These are phyloP conservation scores for Elachura formosa DNA, from an alignment of 2,113 vertebrate genomes.

Conservation along the genomic window DNA sequence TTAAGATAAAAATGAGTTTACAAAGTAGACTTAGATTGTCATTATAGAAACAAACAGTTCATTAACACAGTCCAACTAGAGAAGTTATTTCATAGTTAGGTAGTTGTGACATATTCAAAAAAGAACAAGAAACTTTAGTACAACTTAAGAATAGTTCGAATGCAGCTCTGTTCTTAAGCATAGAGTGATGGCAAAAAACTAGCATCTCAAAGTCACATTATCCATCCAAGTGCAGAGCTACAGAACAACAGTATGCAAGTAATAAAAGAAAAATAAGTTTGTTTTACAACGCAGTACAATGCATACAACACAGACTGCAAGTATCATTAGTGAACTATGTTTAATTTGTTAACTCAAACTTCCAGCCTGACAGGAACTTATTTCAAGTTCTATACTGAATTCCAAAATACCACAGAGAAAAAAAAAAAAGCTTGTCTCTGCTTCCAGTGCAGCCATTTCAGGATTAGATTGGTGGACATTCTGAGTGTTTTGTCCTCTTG, in stretches of 20 bases:
- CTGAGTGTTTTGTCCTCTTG: not conserved
- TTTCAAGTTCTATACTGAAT: not conserved
- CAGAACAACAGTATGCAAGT: not conserved
- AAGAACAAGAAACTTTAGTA: constrained; percentile 13
- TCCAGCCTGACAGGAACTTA: not conserved
- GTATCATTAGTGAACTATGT: not conserved
- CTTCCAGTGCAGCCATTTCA: not conserved
- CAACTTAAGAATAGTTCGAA: constrained; percentile 9
- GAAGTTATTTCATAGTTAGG: not conserved
- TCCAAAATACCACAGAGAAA: not conserved
- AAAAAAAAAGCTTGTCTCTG: not conserved
- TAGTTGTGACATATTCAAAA: constrained; percentile 9
- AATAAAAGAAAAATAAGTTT: not conserved
- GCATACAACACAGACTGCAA: not conserved
- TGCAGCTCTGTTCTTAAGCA: constrained; percentile 12
- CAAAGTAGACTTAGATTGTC: not conserved
- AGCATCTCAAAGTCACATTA: not conserved
- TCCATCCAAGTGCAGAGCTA: not conserved
- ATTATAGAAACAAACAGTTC: not conserved
- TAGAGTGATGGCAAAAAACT: not conserved
- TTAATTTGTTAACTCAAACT: not conserved
- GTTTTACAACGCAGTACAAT: too few species aligned
- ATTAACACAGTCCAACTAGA: not conserved
- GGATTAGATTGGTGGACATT: not conserved
- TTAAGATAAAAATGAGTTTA: not conserved